Conservation (phyloP, 2,113 vertebrate genomes). For the Hydropotes inermis region DNA sequence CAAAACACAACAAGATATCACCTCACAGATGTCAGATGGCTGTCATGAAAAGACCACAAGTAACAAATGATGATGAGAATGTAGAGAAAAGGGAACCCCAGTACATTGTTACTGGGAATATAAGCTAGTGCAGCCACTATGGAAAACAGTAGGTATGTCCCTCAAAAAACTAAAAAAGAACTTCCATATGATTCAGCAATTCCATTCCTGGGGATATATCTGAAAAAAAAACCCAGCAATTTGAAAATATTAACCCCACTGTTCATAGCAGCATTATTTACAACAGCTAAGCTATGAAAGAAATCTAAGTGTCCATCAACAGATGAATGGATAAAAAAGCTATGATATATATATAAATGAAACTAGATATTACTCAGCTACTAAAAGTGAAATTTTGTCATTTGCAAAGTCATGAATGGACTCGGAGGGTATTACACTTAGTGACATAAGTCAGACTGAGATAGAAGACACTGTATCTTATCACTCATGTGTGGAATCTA, state of each 20-base stretch:
- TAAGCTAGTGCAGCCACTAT: not conserved
- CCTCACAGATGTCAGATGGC: not conserved
- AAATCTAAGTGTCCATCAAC: not conserved
- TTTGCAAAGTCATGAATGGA: not conserved
- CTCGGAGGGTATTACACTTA: not conserved
- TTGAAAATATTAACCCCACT: not conserved
- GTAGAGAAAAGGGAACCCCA: not conserved
- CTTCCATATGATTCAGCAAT: not conserved
- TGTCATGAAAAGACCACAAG: not conserved
- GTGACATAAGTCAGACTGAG: not conserved
- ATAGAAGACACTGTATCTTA: not conserved
- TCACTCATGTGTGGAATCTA: not conserved
- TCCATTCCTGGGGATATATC: not conserved
- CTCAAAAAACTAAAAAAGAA: not conserved
- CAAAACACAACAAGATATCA: not conserved
- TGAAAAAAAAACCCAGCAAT: not conserved
- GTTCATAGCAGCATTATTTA: not conserved
- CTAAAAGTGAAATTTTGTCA: not conserved
- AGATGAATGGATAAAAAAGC: not conserved
- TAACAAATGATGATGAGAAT: not conserved
- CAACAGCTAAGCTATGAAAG: not conserved
- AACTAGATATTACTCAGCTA: not conserved
- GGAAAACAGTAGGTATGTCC: not conserved
- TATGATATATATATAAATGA: not conserved
- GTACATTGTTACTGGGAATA: not conserved